phyloP scores from a whole-genome alignment of 2,888 invertebrate genomes.

The Himalopsyche japonica region DNA sequence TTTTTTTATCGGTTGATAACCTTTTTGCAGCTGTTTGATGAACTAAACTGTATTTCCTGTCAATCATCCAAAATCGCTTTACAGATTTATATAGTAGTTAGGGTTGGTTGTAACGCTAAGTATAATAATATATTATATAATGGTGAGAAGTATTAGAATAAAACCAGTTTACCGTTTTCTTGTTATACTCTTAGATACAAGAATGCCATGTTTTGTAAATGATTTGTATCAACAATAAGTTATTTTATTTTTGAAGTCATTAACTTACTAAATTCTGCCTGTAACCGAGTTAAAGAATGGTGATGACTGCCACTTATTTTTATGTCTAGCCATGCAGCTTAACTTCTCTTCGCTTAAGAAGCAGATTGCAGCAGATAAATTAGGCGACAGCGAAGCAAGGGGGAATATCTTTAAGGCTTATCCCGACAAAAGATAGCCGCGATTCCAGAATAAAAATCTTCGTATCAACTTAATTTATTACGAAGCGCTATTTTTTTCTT shows the following conservation, averaged over 20 bases:
- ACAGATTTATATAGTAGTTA: too few species aligned
- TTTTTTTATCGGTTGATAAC: too few species aligned
- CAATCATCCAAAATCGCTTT: too few species aligned
- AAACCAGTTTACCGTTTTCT: too few species aligned
- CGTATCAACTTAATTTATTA: not conserved
- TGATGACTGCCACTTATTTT: conserved; percentile 28
- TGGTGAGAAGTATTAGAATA: too few species aligned
- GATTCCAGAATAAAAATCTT: not conserved
- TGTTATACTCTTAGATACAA: too few species aligned
- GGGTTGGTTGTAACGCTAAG: too few species aligned
- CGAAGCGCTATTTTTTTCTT: not conserved
- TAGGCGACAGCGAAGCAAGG: conserved; percentile 24
- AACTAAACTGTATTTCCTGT: too few species aligned
- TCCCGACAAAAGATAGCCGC: conserved; percentile 11
- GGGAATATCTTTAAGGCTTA: conserved; percentile 1
- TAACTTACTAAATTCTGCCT: not conserved
- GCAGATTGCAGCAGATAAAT: conserved; percentile 34
- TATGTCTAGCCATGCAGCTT: conserved; percentile 19
- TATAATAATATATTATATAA: too few species aligned
- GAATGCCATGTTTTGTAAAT: too few species aligned
- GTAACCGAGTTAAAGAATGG: conserved; percentile 17
- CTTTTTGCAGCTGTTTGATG: too few species aligned
- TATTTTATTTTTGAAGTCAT: not conserved
- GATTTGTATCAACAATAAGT: not conserved
- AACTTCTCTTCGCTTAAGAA: not conserved